Evolutionary conservation across 1,140 invertebrate species (phyloP), one percentile per base, ranked within the genome.

Genomic region (Temnothorax nylanderi): DNA sequence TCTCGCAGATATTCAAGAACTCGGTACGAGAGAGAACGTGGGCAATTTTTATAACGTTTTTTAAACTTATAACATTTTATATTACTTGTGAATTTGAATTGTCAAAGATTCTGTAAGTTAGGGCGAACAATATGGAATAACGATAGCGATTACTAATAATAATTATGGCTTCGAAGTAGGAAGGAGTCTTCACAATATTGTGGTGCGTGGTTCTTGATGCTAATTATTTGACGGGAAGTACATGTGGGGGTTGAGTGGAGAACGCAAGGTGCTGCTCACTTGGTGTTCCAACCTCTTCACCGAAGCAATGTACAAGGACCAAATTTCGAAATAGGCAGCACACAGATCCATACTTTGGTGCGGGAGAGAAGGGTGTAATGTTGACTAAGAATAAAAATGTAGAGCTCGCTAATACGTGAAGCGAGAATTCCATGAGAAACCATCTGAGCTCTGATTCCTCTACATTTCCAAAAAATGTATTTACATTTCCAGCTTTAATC

Each of bases 381-480:
- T 93, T 92, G 90, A 92, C 67, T 94, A 94, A 91, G 92, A 94
- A 92, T 93, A 93, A 93, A 75, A 84, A 91, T 91, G 92, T 94
- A 93, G 93, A 93, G 90, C 94, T 95, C 94, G 93, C 93, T 94
- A 92, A 87, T 87, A 86, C 90, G 92, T 90, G 91, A 90, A 94
- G 93, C 94, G 94, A 95, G 94, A 94, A 94, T 95, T 93, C 93
- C 93, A 94, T 93, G 94, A 93, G 92, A 95, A 26, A 95, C 95
- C 94, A 95, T 95, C 95, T 94, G 95, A 95, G 94, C 94, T 94
- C 94, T 95, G 95, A 95, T 95, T 94, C 95, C 95, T 95, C 94
- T 95, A 95, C 95, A 95, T 95, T 95, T 93, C 93, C 92, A 93
- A 93, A 93, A 95, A 95, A 95, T 94, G 93, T 94, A 94, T 95